These are phyloP conservation scores for Gorsachius goisagi DNA, from an alignment of 2,113 vertebrate species.

Conservation along the genomic window DNA sequence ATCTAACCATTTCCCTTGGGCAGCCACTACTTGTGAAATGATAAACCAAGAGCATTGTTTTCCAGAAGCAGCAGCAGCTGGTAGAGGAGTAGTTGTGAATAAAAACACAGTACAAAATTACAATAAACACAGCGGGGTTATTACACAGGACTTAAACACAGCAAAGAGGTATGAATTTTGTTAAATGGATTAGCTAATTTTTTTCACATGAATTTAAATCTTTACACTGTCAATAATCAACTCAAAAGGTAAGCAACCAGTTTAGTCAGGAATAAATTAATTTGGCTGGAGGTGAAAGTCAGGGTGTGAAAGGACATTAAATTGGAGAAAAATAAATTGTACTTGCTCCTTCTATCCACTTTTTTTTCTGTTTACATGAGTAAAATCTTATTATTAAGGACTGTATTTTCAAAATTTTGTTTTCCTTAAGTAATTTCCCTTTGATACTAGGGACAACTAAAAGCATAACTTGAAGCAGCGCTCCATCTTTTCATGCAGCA, in stretches of 20 bases:
- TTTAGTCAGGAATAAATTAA: slow-evolving; percentile 5
- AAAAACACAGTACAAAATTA: not conserved
- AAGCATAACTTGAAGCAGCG: not conserved
- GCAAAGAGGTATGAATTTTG: not conserved
- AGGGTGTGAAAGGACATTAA: not conserved
- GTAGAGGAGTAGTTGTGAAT: not conserved
- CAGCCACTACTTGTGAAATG: not conserved
- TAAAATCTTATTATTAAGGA: not conserved
- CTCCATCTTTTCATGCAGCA: not conserved
- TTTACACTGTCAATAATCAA: not conserved
- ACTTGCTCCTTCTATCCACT: not conserved
- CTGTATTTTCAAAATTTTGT: not conserved
- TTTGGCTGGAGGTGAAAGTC: not conserved
- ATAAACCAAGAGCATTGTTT: not conserved
- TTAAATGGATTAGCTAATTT: not conserved
- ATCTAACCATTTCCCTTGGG: not conserved
- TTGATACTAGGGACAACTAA: not conserved
- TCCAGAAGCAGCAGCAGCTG: not conserved
- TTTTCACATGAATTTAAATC: not conserved
- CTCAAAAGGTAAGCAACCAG: not conserved
- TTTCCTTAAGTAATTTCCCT: not conserved
- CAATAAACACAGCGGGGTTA: not conserved
- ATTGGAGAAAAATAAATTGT: not conserved
- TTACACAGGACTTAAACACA: not conserved
- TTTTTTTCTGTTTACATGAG: not conserved